Evolutionary conservation across 1,140 invertebrate genomes (phyloP).

Genomic region (Neomicropteryx cornuta): DNA sequence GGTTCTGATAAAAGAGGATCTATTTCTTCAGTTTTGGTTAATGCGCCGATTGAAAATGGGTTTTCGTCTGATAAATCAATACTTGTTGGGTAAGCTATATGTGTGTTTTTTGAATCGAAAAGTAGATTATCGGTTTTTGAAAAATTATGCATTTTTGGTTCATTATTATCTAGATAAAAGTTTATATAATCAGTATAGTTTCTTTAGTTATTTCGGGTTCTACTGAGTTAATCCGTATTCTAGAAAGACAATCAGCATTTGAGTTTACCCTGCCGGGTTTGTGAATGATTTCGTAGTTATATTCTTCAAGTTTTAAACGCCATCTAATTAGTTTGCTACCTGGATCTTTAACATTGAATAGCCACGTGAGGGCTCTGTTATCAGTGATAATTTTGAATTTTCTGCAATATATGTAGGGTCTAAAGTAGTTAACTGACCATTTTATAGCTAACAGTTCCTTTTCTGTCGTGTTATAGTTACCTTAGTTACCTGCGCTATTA

Average conservation of each 20-base stretch:
- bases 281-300: slow-evolving; percentile 30
- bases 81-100: too few relatives aligned
- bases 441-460: slow-evolving; percentile 28
- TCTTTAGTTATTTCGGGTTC: slow-evolving; percentile 20
- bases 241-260: slow-evolving; percentile 28
- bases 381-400: slow-evolving; percentile 41
- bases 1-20: too few relatives aligned
- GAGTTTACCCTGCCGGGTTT: slow-evolving; percentile 21
- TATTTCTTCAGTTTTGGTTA: too few relatives aligned
- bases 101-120: too few relatives aligned
- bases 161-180: too few relatives aligned
- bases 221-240: slow-evolving; percentile 23
- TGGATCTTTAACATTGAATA: slow-evolving; percentile 35
- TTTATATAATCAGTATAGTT: too few relatives aligned
- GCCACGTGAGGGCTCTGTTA: slow-evolving; percentile 35
- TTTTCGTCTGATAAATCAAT: too few relatives aligned
- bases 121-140: too few relatives aligned
- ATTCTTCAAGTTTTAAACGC: slow-evolving; percentile 32
- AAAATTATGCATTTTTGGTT: too few relatives aligned
- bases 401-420: slow-evolving; percentile 34
- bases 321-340: slow-evolving; percentile 29
- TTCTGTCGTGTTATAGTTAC: slow-evolving; percentile 24
- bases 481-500: slow-evolving; percentile 8
- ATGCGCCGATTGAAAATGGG: too few relatives aligned
- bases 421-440: slow-evolving; percentile 31